Base-by-base conservation (phyloP, 2,113 vertebrate genomes). In the Pelodiscus sinensis region DNA sequence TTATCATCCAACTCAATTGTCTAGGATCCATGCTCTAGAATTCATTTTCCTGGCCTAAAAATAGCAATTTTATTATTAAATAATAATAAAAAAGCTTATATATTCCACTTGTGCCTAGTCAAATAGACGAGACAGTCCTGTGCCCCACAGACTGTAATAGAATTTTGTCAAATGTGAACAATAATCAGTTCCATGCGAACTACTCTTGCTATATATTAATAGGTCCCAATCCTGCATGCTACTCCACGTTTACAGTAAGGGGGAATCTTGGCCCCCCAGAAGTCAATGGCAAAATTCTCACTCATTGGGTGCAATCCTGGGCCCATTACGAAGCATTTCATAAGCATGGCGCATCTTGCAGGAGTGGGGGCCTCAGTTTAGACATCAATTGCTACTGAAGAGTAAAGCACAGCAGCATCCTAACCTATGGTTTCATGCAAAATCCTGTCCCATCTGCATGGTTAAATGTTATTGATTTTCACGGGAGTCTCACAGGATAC, bases 1-100 rank as follows among this genome's bases (percentile, higher is more conserved):
- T 94, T 96, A 82, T 84, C 88, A 94, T 84, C 50, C 92, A 94
- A 96, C 93, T 95, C 88, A 89, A 85, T 96, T 95, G 82, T 93
- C n/a, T 60, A 31, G 73, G 84, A 25, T 92, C 50, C 50, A 71
- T 89, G 86, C 78, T 95, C 65, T 38, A 87, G 92, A 94, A 94
- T 89, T 94, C 71, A 88, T 94, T 96, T 95, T 57, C n/a, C 92
- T 96, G 93, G 21, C 38, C 88, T 90, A 89, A 90, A 97, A 90
- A 83, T 94, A 95, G 86, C 84, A 82, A 22, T 31, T 15, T 50
- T 88, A 55, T 14, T 52, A 50, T 90, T 54, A 71, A 73, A 80
- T 68, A 51, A 8, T 14, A 81, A 84, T n/a, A n/a, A 60, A 54
- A 68, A 65, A 44, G 89, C 88, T 85, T 8, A 65, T 91, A 95